These are phyloP conservation scores for Neuroterus valhalla DNA, from an alignment of 1,140 invertebrate species.

Conservation along the genomic window DNA sequence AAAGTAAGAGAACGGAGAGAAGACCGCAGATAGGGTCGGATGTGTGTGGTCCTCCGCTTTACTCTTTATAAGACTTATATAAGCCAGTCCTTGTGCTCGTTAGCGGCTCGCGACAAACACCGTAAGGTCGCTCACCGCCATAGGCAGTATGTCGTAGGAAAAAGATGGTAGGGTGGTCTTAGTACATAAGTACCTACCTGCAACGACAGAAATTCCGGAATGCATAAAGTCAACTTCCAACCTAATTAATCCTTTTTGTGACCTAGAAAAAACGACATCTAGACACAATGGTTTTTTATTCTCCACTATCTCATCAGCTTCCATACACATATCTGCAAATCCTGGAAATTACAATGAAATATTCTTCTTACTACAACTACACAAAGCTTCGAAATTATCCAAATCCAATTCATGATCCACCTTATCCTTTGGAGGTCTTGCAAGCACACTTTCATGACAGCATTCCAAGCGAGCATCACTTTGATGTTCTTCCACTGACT, in stretches of 20 bases:
- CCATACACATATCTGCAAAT: too few species aligned
- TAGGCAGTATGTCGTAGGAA: slow-evolving; percentile 33
- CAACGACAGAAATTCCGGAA: slow-evolving; percentile 30
- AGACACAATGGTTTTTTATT: too few species aligned
- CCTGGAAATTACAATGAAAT: too few species aligned
- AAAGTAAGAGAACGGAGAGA: slow-evolving; percentile 47
- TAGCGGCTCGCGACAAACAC: slow-evolving; percentile 73
- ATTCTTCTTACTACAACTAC: too few species aligned
- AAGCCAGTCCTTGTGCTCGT: slow-evolving; percentile 72
- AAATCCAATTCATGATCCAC: too few species aligned
- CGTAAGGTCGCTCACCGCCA: slow-evolving; percentile 57
- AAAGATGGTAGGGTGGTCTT: slow-evolving; percentile 41
- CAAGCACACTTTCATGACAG: too few species aligned
- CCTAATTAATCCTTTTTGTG: slow-evolving; percentile 23
- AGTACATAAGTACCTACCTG: slow-evolving; percentile 20
- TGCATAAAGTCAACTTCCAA: slow-evolving; percentile 34
- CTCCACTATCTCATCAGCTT: too few species aligned
- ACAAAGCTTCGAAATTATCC: too few species aligned
- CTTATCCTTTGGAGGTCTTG: too few species aligned
- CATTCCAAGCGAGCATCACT: too few species aligned
- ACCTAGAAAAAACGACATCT: not conserved
- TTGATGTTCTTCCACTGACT: too few species aligned
- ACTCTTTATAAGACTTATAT: slow-evolving; percentile 75
- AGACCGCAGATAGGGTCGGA: slow-evolving; percentile 71
- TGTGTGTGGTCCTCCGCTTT: slow-evolving; percentile 74